phyloP scores from a whole-genome alignment of 2,888 invertebrate genomes.

The Linnaemya vulpina region DNA sequence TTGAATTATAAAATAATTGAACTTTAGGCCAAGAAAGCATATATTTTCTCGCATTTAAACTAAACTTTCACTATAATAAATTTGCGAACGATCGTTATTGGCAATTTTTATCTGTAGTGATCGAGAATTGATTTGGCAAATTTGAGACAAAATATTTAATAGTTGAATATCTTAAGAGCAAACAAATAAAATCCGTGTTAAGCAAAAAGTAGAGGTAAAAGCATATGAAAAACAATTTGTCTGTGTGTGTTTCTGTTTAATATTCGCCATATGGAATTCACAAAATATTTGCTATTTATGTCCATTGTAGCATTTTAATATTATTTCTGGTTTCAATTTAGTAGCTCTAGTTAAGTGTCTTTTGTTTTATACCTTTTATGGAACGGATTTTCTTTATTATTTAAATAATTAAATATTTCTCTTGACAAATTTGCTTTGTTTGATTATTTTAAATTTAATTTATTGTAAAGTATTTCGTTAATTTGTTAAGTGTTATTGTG shows the following conservation, averaged over 20 bases:
- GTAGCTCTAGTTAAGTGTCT: neutral
- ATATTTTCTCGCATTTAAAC: neutral
- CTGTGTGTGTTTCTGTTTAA: neutral
- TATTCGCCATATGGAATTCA: neutral
- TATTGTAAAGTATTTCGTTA: constrained; percentile 54
- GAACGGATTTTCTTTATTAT: constrained; percentile 52
- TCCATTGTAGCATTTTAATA: neutral
- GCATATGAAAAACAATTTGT: too few relatives aligned
- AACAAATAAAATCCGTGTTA: neutral
- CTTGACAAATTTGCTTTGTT: neutral
- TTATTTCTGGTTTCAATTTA: neutral
- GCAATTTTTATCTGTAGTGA: neutral
- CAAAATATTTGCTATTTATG: neutral
- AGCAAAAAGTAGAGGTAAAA: neutral
- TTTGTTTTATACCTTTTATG: constrained; percentile 35
- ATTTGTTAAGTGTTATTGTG: neutral
- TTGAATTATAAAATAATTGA: constrained; percentile 49
- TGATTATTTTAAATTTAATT: neutral
- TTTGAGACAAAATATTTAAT: neutral
- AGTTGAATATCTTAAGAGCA: neutral
- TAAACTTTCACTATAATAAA: neutral
- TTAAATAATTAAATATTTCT: constrained; percentile 15
- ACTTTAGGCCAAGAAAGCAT: constrained; percentile 36
- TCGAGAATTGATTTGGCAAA: neutral
- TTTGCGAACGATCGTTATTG: neutral